These are phyloP conservation scores for Flexamia atlantica DNA, from an alignment of 2,888 invertebrate genomes.

Conservation along the genomic window DNA sequence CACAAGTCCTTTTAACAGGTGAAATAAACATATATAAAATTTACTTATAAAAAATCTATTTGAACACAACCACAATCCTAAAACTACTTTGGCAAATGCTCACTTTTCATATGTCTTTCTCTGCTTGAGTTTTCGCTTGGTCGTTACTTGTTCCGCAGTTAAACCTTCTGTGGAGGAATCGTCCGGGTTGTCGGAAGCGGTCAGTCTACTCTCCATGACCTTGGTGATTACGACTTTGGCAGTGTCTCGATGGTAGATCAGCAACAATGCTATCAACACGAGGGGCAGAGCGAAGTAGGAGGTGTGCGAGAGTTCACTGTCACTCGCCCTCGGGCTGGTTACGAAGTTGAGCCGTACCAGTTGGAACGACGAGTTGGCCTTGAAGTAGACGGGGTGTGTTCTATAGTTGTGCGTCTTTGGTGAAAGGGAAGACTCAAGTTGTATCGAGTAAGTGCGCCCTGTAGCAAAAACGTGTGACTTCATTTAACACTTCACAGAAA, in stretches of 20 bases:
- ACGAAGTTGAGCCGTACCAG: slow-evolving; percentile 82
- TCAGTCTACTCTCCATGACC: slow-evolving; percentile 39
- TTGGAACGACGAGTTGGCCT: slow-evolving; percentile 87
- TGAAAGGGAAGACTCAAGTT: slow-evolving; percentile 87
- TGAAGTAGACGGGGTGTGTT: slow-evolving; percentile 83
- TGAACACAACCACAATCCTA: slow-evolving; percentile 44
- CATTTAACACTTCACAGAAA: too few species aligned
- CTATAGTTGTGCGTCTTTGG: slow-evolving; percentile 82
- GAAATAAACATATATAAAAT: neutral
- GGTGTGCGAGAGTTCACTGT: slow-evolving; percentile 69
- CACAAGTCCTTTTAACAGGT: too few species aligned
- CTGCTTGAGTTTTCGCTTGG: slow-evolving; percentile 59
- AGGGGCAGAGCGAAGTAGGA: slow-evolving; percentile 68
- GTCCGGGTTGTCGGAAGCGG: slow-evolving; percentile 18
- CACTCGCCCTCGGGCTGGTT: slow-evolving; percentile 73
- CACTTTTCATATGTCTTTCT: slow-evolving; percentile 59
- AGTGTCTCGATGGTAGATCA: slow-evolving; percentile 63
- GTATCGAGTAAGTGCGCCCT: slow-evolving; percentile 83
- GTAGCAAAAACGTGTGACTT: neutral
- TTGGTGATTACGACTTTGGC: slow-evolving; percentile 30
- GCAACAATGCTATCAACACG: slow-evolving; percentile 62
- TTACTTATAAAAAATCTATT: slow-evolving; percentile 23
- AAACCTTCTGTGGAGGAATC: slow-evolving; percentile 46
- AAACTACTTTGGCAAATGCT: slow-evolving; percentile 7
- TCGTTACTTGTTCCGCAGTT: slow-evolving; percentile 51